A percentile compares a stretch with the other conserved stretches of the same genome.
These are phyloP conservation scores for Acanthis flammea DNA, from an alignment of 2,797 vertebrate genomes.

Conservation along the genomic window DNA sequence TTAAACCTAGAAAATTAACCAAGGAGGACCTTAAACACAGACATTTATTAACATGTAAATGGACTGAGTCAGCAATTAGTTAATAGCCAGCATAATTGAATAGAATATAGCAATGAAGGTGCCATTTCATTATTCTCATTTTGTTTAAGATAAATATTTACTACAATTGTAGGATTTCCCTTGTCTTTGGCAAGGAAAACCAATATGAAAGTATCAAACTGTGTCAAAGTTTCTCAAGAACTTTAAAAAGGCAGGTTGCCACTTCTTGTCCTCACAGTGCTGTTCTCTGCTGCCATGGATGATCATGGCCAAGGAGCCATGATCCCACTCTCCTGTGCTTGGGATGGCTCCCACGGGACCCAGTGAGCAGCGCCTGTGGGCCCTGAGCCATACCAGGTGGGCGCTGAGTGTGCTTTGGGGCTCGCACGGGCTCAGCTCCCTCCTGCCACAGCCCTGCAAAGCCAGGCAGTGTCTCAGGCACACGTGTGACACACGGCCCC, in stretches of 20 bases:
- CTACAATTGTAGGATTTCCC: not conserved
- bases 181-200: not conserved
- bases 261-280: accelerated
- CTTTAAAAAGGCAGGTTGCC: not conserved
- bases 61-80: slow-evolving; percentile 68
- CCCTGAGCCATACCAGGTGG: not conserved
- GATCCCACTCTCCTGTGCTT: not conserved
- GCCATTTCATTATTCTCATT: slow-evolving; percentile 50
- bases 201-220: not conserved
- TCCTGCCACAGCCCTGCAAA: not conserved
- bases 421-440: accelerated
- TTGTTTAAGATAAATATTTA: slow-evolving; percentile 55
- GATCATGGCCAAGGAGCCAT: not conserved
- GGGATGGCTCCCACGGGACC: not conserved
- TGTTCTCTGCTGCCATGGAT: accelerated
- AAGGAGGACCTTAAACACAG: not conserved
- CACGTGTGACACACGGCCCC: not conserved
- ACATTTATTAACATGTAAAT: slow-evolving; percentile 63
- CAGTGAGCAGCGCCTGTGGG: accelerated
- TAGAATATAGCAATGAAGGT: slow-evolving; percentile 41
- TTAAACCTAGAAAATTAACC: slow-evolving; percentile 31
- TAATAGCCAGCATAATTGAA: slow-evolving; percentile 50
- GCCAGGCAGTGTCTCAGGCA: not conserved
- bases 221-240: not conserved
- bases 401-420: not conserved